Conservation (phyloP, 2,113 vertebrate species). For the Ellobius talpinus region DNA sequence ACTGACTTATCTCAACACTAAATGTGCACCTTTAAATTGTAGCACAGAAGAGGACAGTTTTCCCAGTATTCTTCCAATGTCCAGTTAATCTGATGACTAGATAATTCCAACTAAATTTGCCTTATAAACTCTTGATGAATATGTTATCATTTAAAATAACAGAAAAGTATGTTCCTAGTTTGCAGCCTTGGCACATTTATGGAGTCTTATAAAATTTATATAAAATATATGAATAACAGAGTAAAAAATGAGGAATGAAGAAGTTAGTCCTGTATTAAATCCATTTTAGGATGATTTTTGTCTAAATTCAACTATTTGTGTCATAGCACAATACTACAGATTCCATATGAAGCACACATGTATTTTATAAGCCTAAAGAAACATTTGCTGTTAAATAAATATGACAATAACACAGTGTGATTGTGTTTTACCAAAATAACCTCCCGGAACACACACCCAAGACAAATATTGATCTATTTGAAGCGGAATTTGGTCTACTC, state of each 20-base stretch:
- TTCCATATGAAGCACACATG: background rate
- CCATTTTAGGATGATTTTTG: background rate
- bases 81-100: slow-evolving; percentile 4
- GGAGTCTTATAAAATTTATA: background rate
- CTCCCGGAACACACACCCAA: background rate
- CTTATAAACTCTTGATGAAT: background rate
- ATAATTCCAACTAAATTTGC: background rate
- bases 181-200: background rate
- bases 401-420: background rate
- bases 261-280: background rate
- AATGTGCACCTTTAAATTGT: background rate
- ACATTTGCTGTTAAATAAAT: background rate
- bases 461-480: background rate
- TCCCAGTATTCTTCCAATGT: background rate
- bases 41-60: background rate
- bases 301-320: background rate
- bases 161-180: slow-evolving; percentile 13
- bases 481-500: background rate
- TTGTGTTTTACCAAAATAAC: slow-evolving; percentile 11
- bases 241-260: background rate
- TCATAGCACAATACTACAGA: background rate
- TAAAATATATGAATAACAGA: background rate
- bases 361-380: background rate
- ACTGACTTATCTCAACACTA: background rate
- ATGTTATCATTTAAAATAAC: slow-evolving; percentile 34